These are phyloP conservation scores for Danaus melanippus DNA, from an alignment of 1,140 invertebrate species.

Conservation along the genomic window DNA sequence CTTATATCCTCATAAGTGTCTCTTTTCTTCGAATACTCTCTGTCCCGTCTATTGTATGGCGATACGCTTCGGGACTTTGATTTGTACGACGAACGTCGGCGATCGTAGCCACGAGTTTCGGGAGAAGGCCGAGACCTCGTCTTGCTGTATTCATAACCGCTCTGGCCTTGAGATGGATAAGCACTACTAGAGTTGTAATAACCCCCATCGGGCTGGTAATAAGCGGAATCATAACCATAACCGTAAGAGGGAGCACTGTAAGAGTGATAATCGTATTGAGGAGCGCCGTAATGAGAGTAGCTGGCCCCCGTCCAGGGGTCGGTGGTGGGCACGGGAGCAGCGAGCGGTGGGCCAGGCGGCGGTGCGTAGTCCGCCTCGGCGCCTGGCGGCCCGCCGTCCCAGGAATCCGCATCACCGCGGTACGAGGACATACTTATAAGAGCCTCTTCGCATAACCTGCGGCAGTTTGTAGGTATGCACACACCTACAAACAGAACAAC, in stretches of 20 bases:
- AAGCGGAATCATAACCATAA: conserved; percentile 55
- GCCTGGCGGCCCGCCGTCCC: conserved; percentile 67
- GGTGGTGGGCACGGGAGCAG: conserved; percentile 53
- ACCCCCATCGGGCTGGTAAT: conserved; percentile 42
- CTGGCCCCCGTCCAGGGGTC: conserved; percentile 67
- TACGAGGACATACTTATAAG: conserved; percentile 66
- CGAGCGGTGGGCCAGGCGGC: conserved; percentile 32
- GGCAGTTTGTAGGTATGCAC: conserved; percentile 71
- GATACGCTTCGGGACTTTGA: conserved; percentile 51
- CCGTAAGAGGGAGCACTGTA: conserved; percentile 41
- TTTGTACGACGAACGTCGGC: conserved; percentile 28
- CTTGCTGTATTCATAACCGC: conserved; percentile 35
- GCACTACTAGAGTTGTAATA: conserved; percentile 39
- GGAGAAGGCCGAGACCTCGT: conserved; percentile 30
- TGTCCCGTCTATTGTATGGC: conserved; percentile 38
- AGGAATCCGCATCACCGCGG: conserved; percentile 52
- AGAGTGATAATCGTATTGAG: conserved; percentile 50
- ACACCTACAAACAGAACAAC: conserved; percentile 74
- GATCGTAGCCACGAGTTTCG: conserved; percentile 29
- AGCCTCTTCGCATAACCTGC: conserved; percentile 68
- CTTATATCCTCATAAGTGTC: conserved; percentile 42
- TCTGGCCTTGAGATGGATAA: conserved; percentile 32
- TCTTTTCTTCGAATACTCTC: conserved; percentile 44
- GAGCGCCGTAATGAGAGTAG: conserved; percentile 59
- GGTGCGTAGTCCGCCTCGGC: conserved; percentile 59